Base-by-base conservation (phyloP, 2,888 invertebrate genomes). In the Tinea semifulvella region DNA sequence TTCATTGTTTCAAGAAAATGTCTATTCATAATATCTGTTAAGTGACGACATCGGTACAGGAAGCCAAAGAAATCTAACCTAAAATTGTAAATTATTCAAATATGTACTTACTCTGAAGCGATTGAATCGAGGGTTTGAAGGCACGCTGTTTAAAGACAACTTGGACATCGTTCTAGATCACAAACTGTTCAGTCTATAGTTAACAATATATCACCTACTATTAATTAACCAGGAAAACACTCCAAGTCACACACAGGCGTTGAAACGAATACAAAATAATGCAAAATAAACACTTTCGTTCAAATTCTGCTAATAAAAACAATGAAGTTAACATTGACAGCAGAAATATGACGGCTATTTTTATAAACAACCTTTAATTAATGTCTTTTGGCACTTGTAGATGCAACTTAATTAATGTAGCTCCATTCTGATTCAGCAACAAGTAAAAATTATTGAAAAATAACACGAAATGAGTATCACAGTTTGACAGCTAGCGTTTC, bases 71-170 rank as follows among this genome's bases (percentile, higher is more conserved):
- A 31, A 14, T 11, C n/a, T 36, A 40, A 40, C 40, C 40, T 40
- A 40, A 38, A 38, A 38, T 17, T 17, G 17, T 18, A 19, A 17
- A 38, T 2, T 14, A 31, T 31, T 31, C 2, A n/a, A n/a, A n/a
- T 7, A 17, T 14, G 50, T 52, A 64, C 80, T 76, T 60, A 79
- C 80, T 69, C 79, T 73, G 50, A 77, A 61, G 44, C 80, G 72
- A 57, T 58, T 74, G 48, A 80, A 75, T 51, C 79, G 65, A 52
- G 79, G 79, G 54, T 80, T 80, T 49, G 80, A 77, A 51, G 79
- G 75, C 50, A 79, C 68, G 63, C 79, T 81, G 54, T 68, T 79
- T 48, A 81, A 63, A 53, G 80, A 80, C 55, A 70, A 72, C 57
- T 77, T 77, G 52, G 80, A 81, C 80, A 81, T 81, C 53, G 63